Percentiles rank a stretch among this genome's conserved stretches.
Conservation (phyloP, 2,113 vertebrate genomes). For the Collichthys lucidus region DNA sequence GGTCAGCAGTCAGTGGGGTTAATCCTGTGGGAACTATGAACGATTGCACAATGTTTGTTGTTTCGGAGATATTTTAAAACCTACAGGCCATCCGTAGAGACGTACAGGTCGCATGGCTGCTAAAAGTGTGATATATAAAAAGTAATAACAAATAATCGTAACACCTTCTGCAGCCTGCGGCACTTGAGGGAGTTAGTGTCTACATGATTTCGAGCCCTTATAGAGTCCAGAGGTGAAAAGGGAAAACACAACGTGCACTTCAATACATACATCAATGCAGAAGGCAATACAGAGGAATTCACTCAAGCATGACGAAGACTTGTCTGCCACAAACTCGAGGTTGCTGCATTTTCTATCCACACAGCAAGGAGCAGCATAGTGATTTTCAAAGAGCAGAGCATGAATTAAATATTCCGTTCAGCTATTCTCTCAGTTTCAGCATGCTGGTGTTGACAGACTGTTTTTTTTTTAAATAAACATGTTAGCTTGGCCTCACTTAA, state of each 20-base stretch:
- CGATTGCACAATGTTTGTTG: neutral
- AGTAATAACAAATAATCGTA: neutral
- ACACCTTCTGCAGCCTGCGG: conserved; percentile 16
- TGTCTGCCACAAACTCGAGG: conserved; percentile 5
- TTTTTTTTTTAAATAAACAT: conserved; percentile 21
- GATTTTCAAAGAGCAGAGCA: conserved; percentile 21
- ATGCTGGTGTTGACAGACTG: conserved; percentile 32
- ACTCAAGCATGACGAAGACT: conserved; percentile 22
- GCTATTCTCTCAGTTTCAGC: conserved; percentile 31
- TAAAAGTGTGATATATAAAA: neutral
- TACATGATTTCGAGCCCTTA: conserved; percentile 20
- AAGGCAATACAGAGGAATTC: conserved; percentile 22
- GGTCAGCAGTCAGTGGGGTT: too few relatives aligned
- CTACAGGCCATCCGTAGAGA: too few relatives aligned
- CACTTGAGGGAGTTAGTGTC: neutral
- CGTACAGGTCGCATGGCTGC: too few relatives aligned
- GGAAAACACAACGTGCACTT: conserved; percentile 36
- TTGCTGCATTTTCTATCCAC: conserved; percentile 22
- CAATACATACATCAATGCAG: conserved; percentile 1
- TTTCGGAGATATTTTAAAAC: neutral
- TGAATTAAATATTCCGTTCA: conserved; percentile 47
- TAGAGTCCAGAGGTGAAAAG: conserved; percentile 33
- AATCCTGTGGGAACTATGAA: neutral
- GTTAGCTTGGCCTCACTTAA: conserved; percentile 10
- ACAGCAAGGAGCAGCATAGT: conserved; percentile 7